phyloP scores from a whole-genome alignment of 92 coral and sea anemone species.

The Metridium senile region DNA sequence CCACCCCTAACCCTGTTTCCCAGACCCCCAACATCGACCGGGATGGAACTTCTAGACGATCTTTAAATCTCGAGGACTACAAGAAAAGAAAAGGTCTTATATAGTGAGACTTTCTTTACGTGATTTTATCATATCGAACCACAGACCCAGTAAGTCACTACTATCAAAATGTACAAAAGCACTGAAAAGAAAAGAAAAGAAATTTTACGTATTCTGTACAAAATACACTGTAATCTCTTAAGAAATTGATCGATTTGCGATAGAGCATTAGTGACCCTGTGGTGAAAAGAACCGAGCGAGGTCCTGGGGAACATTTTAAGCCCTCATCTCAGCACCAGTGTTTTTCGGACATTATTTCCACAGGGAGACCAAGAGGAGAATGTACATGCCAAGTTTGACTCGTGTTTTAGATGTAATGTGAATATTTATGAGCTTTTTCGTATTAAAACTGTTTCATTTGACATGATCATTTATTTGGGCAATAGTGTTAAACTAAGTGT shows the following conservation, averaged over 20 bases:
- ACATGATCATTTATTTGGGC: not conserved
- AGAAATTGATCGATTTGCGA: not conserved
- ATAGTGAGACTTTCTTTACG: not conserved
- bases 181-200: not conserved
- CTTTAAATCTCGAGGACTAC: conserved; percentile 97
- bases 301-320: not conserved
- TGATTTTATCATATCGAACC: not conserved
- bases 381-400: not conserved
- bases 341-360: not conserved
- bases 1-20: conserved; percentile 78
- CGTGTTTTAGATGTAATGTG: not conserved
- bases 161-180: not conserved
- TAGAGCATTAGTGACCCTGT: not conserved
- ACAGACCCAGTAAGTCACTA: not conserved
- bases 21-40: conserved; percentile 72
- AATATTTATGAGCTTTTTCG: conserved; percentile 16
- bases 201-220: conserved; percentile 7
- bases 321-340: not conserved
- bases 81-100: conserved; percentile 97
- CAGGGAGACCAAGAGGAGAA: not conserved
- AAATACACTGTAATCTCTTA: not conserved
- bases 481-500: no score
- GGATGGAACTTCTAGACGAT: conserved; percentile 88
- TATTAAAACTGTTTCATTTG: not conserved
- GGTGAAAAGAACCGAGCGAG: not conserved